These are phyloP conservation scores for Micoletzkya japonica DNA, from an alignment of 2,888 invertebrate genomes.

Conservation along the genomic window DNA sequence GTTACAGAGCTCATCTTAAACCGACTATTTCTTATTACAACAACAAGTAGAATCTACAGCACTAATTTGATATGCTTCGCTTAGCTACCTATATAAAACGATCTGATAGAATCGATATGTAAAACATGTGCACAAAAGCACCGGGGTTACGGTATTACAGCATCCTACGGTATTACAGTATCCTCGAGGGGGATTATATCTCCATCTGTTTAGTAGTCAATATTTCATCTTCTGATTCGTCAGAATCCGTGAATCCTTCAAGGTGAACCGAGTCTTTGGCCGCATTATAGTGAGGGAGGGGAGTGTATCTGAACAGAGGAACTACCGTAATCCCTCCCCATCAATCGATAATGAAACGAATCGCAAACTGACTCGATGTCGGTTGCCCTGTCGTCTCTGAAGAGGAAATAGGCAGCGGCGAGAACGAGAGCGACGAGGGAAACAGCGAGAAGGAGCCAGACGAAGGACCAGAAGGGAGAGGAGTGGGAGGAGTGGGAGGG, in stretches of 20 bases:
- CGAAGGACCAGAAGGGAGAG: conserved; percentile 29
- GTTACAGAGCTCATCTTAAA: too few species aligned
- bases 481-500: conserved; percentile 17
- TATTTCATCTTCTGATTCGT: conserved; percentile 27
- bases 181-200: too few species aligned
- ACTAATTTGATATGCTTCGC: too few species aligned
- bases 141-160: too few species aligned
- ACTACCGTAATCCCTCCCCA: neutral
- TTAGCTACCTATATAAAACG: too few species aligned
- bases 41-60: too few species aligned
- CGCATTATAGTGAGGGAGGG: conserved; percentile 47
- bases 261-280: conserved; percentile 38
- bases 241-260: conserved; percentile 22
- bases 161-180: too few species aligned
- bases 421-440: conserved; percentile 30
- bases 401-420: conserved; percentile 28
- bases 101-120: too few species aligned
- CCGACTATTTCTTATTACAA: too few species aligned
- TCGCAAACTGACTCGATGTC: conserved; percentile 34
- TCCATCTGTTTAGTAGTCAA: conserved; percentile 14
- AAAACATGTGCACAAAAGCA: too few species aligned
- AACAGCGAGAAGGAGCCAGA: conserved; percentile 36
- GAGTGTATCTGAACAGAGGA: conserved; percentile 41
- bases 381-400: conserved; percentile 26
- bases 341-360: neutral